A percentile compares a stretch with the other conserved stretches of the same genome.
Evolutionary conservation across 1,140 invertebrate genomes (phyloP).

Genomic region (Drosophila ambigua): DNA sequence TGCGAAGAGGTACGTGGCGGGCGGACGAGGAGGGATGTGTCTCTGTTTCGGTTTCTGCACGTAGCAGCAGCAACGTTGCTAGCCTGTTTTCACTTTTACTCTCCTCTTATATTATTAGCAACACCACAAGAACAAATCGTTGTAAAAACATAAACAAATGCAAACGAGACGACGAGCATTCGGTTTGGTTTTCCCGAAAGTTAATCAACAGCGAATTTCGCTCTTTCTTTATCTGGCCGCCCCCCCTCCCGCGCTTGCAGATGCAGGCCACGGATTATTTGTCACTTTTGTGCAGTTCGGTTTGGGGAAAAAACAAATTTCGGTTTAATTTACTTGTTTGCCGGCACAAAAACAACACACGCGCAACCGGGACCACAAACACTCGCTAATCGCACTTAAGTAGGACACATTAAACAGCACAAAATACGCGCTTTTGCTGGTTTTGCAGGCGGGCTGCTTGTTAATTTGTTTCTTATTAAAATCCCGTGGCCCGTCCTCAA

Average conservation of each 20-base stretch:
- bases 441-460: slow-evolving; percentile 38
- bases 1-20: background rate
- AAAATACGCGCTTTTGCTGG: slow-evolving; percentile 28
- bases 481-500: slow-evolving; percentile 66
- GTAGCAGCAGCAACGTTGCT: slow-evolving; percentile 16
- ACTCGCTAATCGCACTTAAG: slow-evolving; percentile 4
- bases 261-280: slow-evolving; percentile 42
- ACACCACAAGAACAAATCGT: slow-evolving; percentile 16
- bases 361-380: slow-evolving; percentile 16
- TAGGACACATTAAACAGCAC: slow-evolving; percentile 36
- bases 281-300: slow-evolving; percentile 46
- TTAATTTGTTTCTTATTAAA: slow-evolving; percentile 69
- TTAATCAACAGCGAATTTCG: slow-evolving; percentile 6
- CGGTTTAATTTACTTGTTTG: slow-evolving; percentile 49
- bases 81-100: slow-evolving; percentile 19
- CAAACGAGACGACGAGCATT: slow-evolving; percentile 1
- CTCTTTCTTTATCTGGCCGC: slow-evolving; percentile 7
- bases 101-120: background rate
- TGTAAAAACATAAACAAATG: slow-evolving; percentile 32
- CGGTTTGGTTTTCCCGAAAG: background rate
- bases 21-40: slow-evolving; percentile 6
- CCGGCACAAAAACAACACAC: slow-evolving; percentile 69
- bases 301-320: slow-evolving; percentile 41
- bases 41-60: slow-evolving; percentile 48
- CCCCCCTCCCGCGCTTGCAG: slow-evolving; percentile 26